phyloP scores from a whole-genome alignment of 2,797 vertebrate genomes.

The Acanthis flammea region DNA sequence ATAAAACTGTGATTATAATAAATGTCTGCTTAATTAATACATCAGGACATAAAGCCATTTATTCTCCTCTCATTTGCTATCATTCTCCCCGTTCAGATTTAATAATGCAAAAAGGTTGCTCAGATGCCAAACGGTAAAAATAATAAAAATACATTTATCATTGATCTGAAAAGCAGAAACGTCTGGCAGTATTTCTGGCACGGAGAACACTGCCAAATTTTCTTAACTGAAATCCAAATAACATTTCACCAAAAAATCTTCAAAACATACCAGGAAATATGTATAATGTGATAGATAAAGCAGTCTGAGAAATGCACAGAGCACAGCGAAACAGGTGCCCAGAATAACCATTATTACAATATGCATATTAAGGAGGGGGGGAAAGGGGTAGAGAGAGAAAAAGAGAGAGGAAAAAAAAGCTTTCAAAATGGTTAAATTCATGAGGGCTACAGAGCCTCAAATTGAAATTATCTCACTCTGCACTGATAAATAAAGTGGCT shows the following conservation, averaged over 20 bases:
- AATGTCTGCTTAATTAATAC: conserved; percentile 82
- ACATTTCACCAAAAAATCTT: conserved; percentile 15
- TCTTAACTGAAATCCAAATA: conserved; percentile 23
- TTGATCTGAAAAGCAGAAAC: conserved; percentile 59
- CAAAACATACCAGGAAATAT: not conserved
- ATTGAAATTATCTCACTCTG: conserved; percentile 84
- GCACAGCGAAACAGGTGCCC: conserved; percentile 36
- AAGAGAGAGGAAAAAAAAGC: conserved; percentile 29
- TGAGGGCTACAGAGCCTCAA: conserved; percentile 79
- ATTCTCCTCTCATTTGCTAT: conserved; percentile 77
- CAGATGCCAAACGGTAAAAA: conserved; percentile 74
- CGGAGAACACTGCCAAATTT: conserved; percentile 35
- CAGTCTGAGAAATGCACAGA: conserved; percentile 10
- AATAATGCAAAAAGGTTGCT: conserved; percentile 79
- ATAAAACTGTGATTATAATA: conserved; percentile 78
- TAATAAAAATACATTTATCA: conserved; percentile 78
- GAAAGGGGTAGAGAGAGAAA: not conserved
- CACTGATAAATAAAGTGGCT: conserved; percentile 84
- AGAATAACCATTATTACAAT: conserved; percentile 67
- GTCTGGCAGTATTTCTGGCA: conserved; percentile 48
- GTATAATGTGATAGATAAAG: not conserved
- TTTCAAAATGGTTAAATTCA: conserved; percentile 81
- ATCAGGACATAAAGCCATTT: conserved; percentile 77
- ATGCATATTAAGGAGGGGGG: not conserved
- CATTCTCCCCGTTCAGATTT: conserved; percentile 73